phyloP scores from a whole-genome alignment of 2,888 invertebrate genomes.

The Lasioglossum marginatum region DNA sequence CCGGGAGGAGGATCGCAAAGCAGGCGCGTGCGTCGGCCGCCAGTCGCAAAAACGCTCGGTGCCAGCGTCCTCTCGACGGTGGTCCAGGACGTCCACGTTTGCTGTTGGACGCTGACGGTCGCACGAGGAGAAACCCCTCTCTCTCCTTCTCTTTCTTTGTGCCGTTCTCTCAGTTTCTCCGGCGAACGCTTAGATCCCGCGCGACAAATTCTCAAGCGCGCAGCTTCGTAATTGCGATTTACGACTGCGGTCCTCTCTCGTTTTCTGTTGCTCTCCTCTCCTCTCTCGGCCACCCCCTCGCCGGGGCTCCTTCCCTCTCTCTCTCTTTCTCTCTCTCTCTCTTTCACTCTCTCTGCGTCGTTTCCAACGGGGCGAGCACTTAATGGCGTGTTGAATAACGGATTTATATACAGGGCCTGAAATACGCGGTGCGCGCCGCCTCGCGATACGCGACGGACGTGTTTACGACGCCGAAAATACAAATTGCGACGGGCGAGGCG shows the following conservation, averaged over 20 bases:
- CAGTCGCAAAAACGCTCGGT: constrained; percentile 43
- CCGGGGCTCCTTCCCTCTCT: constrained; percentile 28
- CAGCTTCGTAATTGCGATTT: constrained; percentile 84
- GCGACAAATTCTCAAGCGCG: constrained; percentile 83
- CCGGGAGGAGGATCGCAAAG: constrained; percentile 14
- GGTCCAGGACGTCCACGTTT: constrained; percentile 65
- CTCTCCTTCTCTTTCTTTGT: constrained; percentile 27
- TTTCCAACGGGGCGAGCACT: constrained; percentile 77
- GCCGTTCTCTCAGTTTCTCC: constrained; percentile 1
- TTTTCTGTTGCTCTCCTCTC: constrained; percentile 1
- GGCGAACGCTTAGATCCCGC: constrained; percentile 78
- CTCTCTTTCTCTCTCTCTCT: not conserved
- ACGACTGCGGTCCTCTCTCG: constrained; percentile 72
- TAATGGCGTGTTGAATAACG: constrained; percentile 84
- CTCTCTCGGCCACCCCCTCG: constrained; percentile 33
- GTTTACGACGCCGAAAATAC: constrained; percentile 81
- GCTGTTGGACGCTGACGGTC: constrained; percentile 50
- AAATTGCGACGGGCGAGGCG: constrained; percentile 67
- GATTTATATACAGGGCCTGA: constrained; percentile 82
- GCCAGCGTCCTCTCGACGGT: constrained; percentile 64
- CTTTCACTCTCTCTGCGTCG: constrained; percentile 49
- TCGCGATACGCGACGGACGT: constrained; percentile 75
- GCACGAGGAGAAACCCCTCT: constrained; percentile 23
- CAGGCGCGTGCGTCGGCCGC: not conserved
- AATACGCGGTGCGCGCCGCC: constrained; percentile 71